A percentile compares a stretch with the other conserved stretches of the same genome.
These are phyloP conservation scores for Spilosoma lubricipeda DNA, from an alignment of 2,888 invertebrate genomes.

Conservation along the genomic window DNA sequence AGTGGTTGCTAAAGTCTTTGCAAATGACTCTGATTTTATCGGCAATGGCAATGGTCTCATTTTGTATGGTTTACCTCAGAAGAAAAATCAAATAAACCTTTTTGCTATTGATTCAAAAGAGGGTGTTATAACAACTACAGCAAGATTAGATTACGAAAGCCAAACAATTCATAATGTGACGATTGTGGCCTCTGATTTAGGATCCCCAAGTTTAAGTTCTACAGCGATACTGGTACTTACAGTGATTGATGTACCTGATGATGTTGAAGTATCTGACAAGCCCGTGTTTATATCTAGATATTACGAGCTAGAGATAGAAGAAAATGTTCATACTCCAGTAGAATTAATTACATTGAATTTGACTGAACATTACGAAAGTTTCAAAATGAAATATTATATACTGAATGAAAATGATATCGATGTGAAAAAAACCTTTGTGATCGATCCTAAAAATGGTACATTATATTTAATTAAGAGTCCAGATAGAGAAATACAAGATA, in stretches of 20 bases:
- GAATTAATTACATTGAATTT: conserved; percentile 92
- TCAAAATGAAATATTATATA: conserved; percentile 89
- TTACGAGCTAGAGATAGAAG: conserved; percentile 93
- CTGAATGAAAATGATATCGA: conserved; percentile 87
- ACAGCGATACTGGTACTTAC: conserved; percentile 90
- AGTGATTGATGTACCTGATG: conserved; percentile 89
- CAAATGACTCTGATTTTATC: conserved; percentile 94
- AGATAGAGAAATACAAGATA: conserved; percentile 90
- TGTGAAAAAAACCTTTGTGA: conserved; percentile 88
- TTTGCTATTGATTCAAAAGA: conserved; percentile 95
- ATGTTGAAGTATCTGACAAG: conserved; percentile 78
- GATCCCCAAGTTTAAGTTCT: conserved; percentile 93
- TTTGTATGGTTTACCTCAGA: conserved; percentile 90
- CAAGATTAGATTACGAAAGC: conserved; percentile 90
- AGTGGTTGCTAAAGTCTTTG: conserved; percentile 90
- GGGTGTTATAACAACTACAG: conserved; percentile 92
- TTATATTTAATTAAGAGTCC: conserved; percentile 90
- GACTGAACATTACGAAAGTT: conserved; percentile 88
- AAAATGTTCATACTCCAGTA: conserved; percentile 92
- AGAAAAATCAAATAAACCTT: conserved; percentile 87
- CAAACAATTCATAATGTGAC: conserved; percentile 90
- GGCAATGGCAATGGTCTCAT: conserved; percentile 96
- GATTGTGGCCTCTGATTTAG: conserved; percentile 93
- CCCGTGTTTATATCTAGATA: conserved; percentile 89
- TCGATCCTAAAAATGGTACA: conserved; percentile 92